Percentiles rank a stretch among this genome's conserved stretches.
These are phyloP conservation scores for Podotricha telesiphe DNA, from an alignment of 2,888 invertebrate genomes.

Conservation along the genomic window DNA sequence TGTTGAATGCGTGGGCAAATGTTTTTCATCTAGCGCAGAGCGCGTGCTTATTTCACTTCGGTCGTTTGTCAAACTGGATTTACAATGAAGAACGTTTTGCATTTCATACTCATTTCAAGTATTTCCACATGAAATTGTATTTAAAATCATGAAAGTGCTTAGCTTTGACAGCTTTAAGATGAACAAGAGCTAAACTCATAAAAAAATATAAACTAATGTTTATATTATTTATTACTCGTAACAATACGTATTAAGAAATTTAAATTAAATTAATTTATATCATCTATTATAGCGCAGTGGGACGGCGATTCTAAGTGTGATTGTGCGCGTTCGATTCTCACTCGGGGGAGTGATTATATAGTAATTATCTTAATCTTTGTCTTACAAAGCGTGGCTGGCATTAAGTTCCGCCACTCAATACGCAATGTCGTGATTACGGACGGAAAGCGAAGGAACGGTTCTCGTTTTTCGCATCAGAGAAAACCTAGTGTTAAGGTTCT, in stretches of 20 bases:
- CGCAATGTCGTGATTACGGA: too few relatives aligned
- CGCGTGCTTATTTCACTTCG: constrained; percentile 1
- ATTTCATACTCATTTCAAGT: constrained; percentile 4
- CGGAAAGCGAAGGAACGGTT: too few relatives aligned
- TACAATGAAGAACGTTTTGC: constrained; percentile 15
- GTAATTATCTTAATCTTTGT: too few relatives aligned
- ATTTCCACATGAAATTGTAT: constrained; percentile 10
- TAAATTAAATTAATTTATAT: too few relatives aligned
- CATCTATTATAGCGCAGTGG: neutral
- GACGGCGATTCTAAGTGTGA: too few relatives aligned
- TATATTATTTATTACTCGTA: neutral
- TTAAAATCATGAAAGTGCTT: constrained; percentile 12
- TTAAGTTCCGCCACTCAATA: too few relatives aligned
- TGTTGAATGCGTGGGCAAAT: constrained; percentile 13
- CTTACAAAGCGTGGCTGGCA: too few relatives aligned
- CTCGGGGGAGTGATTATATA: too few relatives aligned
- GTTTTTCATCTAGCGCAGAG: constrained; percentile 22
- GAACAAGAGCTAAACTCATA: constrained; percentile 8
- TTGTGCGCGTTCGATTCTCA: too few relatives aligned
- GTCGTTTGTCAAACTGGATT: constrained; percentile 15
- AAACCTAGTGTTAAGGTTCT: too few relatives aligned
- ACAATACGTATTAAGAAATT: neutral
- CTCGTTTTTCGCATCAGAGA: too few relatives aligned
- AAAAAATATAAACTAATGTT: neutral
- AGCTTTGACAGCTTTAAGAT: constrained; percentile 9